Percentiles rank a stretch among this genome's conserved stretches.
Conservation (phyloP, 2,797 vertebrate genomes). For the Cossypha dichroa region DNA sequence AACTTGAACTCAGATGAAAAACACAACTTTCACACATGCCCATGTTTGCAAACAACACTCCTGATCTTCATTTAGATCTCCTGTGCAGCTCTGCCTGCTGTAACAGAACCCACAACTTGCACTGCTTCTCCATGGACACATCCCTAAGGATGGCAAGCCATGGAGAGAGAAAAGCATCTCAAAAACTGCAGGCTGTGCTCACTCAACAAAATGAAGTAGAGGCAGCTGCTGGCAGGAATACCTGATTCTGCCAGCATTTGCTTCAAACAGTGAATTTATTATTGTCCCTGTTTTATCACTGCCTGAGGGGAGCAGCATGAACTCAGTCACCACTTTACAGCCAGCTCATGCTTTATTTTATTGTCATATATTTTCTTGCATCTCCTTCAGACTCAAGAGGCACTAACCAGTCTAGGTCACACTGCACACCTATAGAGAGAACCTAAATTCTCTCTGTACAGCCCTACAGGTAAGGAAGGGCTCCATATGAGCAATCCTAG, state of each 20-base stretch:
- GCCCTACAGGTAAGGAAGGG: background rate
- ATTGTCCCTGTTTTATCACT: background rate
- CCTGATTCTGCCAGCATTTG: background rate
- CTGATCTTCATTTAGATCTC: background rate
- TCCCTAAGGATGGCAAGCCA: background rate
- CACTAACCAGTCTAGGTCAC: background rate
- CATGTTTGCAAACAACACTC: background rate
- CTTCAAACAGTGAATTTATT: background rate
- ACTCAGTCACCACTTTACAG: background rate
- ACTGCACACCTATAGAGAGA: background rate
- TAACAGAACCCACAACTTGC: background rate
- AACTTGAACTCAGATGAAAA: background rate
- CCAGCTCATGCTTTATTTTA: background rate
- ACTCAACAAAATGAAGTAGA: background rate
- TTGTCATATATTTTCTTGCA: background rate
- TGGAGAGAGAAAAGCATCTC: background rate
- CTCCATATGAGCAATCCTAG: background rate
- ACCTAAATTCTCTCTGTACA: background rate
- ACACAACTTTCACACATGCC: background rate
- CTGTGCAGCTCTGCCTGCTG: background rate
- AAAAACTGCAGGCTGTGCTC: background rate
- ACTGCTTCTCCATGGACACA: fast-evolving
- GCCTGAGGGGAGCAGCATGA: background rate
- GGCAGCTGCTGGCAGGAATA: background rate
- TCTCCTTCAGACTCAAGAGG: background rate